Evolutionary conservation across 2,797 vertebrate genomes (phyloP).

Genomic region (Rhinoraja longicauda): DNA sequence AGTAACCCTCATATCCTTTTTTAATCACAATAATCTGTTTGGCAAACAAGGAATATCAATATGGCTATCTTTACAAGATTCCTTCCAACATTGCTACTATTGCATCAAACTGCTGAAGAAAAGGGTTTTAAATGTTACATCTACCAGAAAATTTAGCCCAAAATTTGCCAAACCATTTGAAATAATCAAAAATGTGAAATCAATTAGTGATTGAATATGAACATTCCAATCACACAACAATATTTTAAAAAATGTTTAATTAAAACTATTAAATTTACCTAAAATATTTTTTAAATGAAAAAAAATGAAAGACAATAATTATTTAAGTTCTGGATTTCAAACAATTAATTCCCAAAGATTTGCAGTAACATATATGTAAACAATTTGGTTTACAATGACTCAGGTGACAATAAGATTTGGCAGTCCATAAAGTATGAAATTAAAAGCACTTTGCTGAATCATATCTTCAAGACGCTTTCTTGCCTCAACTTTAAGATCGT

Average conservation of each 20-base stretch:
- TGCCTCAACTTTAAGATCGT: conserved; percentile 41
- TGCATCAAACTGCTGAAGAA: not conserved
- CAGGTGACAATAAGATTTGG: conserved; percentile 62
- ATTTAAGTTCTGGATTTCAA: not conserved
- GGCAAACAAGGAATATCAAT: not conserved
- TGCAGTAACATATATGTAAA: not conserved
- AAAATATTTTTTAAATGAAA: not conserved
- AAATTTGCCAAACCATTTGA: not conserved
- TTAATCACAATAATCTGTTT: not conserved
- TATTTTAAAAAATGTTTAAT: not conserved
- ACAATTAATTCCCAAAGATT: not conserved
- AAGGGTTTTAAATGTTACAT: not conserved
- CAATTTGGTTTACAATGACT: conserved; percentile 38
- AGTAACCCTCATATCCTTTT: not conserved
- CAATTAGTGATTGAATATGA: not conserved
- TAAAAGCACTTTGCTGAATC: conserved; percentile 52
- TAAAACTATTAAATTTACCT: not conserved
- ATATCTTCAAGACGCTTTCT: conserved; percentile 29
- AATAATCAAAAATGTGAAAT: not conserved
- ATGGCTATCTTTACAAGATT: not conserved
- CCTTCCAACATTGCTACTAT: not conserved
- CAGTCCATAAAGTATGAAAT: conserved; percentile 70
- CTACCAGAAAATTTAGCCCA: not conserved
- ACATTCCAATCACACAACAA: not conserved
- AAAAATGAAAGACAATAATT: not conserved